Percentiles rank a stretch among this genome's conserved stretches.
Evolutionary conservation across 2,113 vertebrate species (phyloP).

Genomic region (Cynocephalus volans): DNA sequence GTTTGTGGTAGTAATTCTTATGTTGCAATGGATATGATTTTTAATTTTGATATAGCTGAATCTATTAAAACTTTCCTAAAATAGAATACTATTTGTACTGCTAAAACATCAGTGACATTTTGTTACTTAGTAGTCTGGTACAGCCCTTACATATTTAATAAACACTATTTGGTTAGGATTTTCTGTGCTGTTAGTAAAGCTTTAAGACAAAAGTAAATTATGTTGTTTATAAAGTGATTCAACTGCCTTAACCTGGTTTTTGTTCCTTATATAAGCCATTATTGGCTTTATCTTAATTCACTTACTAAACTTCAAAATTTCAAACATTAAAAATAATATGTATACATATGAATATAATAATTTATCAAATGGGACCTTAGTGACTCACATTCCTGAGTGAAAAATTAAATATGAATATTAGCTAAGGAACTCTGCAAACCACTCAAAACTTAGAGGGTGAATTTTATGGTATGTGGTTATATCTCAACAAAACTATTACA

Average conservation of each 20-base stretch:
- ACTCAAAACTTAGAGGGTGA: slow-evolving; percentile 45
- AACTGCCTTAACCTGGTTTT: slow-evolving; percentile 20
- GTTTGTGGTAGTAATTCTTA: slow-evolving; percentile 61
- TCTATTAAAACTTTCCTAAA: slow-evolving; percentile 58
- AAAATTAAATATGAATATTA: slow-evolving; percentile 68
- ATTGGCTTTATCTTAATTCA: slow-evolving; percentile 70
- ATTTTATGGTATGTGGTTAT: slow-evolving; percentile 50
- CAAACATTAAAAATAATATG: slow-evolving; percentile 59
- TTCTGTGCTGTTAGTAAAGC: slow-evolving; percentile 58
- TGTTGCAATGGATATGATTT: slow-evolving; percentile 53
- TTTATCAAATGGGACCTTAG: not conserved
- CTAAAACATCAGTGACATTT: slow-evolving; percentile 61
- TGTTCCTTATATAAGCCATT: slow-evolving; percentile 45
- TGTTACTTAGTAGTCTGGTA: slow-evolving; percentile 47
- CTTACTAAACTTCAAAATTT: slow-evolving; percentile 60
- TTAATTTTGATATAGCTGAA: slow-evolving; percentile 44
- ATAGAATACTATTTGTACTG: slow-evolving; percentile 54
- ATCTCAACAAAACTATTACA: slow-evolving; percentile 50
- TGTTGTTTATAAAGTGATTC: slow-evolving; percentile 49
- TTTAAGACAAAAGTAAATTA: slow-evolving; percentile 33
- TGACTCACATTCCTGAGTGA: slow-evolving; percentile 58
- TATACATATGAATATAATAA: slow-evolving; percentile 27
- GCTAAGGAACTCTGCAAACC: slow-evolving; percentile 38
- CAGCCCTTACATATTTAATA: slow-evolving; percentile 61
- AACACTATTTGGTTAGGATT: slow-evolving; percentile 53